Base-by-base conservation (phyloP, 2,888 invertebrate species). In the Noctua pronuba region DNA sequence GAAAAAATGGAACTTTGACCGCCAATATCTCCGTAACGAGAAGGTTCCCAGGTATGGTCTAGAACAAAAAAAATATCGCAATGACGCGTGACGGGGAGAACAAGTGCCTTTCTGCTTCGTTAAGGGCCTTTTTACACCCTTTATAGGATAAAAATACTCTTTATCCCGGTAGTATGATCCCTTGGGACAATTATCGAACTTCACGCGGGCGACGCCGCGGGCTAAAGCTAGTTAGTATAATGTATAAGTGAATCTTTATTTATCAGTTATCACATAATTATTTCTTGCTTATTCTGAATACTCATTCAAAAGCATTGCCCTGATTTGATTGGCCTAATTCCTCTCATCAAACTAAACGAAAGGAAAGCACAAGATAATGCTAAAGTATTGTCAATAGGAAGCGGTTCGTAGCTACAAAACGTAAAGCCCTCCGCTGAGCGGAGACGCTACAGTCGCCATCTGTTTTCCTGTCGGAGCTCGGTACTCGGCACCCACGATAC, bases 401-500 rank as follows among this genome's bases (percentile, higher is more conserved):
- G 46, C 31, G 60, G 31, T 60, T 60, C 10, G 7, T 18, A 60
- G 31, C 18, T 44, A 62, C 41, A 52, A 24, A 21, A 35, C 35
- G 65, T 60, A 41, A 21, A n/a, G 38, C 28, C 18, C 16, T 58
- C n/a, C 55, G 38, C 35, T 21, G 52, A 2, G n/a, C 11, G 18
- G 16, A 13, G 52, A 24, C 31, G 41, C 24, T 18, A 41, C 60
- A 28, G 64, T 64, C 3, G 35, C 49, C 67, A 74, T 72, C 71
- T 55, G 74, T 84, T 71, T 49, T 62, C 69, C 62, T 67, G 66
- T 75, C n/a, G 44, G 24, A 58, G 24, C 16, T 41, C 52, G 58
- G 49, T 4, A 60, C 58, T 44, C 83, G 49, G 49, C 73, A 16
- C 31, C 24, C 58, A 35, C 24, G 31, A 4, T 4, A 60, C 44